Evolutionary conservation across 2,113 vertebrate genomes (phyloP).

Genomic region (Chaetura pelagica): DNA sequence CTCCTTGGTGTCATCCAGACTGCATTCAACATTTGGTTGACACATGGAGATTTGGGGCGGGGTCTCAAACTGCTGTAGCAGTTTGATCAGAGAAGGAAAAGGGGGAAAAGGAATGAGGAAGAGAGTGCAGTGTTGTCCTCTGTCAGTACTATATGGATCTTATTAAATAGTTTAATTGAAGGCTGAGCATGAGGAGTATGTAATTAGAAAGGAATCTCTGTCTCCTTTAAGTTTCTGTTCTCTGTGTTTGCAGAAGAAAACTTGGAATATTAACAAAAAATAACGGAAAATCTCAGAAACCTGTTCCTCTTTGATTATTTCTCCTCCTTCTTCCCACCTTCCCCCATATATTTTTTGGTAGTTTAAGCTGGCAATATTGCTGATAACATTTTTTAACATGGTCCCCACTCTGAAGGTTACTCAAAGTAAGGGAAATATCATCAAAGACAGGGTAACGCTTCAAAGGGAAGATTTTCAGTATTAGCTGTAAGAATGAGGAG

Average conservation of each 20-base stretch:
- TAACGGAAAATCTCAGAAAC: not conserved
- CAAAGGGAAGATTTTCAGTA: slow-evolving; percentile 8
- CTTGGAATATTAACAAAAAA: not conserved
- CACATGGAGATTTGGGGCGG: not conserved
- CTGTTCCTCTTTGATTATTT: not conserved
- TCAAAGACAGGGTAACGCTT: not conserved
- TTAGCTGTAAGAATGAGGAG: not conserved
- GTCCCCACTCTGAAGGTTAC: not conserved
- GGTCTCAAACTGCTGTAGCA: not conserved
- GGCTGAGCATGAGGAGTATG: not conserved
- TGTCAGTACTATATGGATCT: not conserved
- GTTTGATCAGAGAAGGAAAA: not conserved
- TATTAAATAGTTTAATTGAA: not conserved
- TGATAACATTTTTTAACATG: not conserved
- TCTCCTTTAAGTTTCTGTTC: not conserved
- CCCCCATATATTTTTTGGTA: not conserved
- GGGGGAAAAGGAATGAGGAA: not conserved
- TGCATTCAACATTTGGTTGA: not conserved
- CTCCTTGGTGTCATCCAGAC: not conserved
- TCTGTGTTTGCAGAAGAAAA: not conserved
- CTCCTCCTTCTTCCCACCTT: not conserved
- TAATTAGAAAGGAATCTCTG: not conserved
- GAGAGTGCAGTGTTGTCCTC: not conserved
- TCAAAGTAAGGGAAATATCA: not conserved
- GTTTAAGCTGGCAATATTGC: not conserved